Conservation (phyloP, 2,113 vertebrate species). For the Nestor notabilis region DNA sequence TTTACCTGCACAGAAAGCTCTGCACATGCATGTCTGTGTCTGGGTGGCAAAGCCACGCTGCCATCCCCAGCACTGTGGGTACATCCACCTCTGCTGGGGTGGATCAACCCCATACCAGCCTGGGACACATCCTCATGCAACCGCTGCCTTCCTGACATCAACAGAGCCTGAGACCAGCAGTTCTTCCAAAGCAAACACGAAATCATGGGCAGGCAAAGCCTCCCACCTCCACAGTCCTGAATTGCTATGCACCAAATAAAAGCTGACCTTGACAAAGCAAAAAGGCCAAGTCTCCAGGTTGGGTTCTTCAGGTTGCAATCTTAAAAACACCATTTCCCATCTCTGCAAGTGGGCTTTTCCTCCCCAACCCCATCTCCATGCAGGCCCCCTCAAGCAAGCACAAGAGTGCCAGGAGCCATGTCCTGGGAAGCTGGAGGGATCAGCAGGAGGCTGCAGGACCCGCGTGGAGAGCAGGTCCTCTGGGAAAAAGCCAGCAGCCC, state of each 20-base stretch:
- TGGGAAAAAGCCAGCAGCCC: neutral
- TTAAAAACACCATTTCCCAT: neutral
- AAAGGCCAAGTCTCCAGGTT: neutral
- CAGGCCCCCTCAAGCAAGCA: neutral
- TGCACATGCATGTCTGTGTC: no score
- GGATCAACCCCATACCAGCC: neutral
- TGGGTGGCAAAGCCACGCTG: accelerated
- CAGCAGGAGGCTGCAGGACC: neutral
- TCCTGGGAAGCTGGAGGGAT: neutral
- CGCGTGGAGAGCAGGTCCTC: accelerated
- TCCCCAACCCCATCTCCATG: neutral
- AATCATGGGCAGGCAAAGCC: neutral
- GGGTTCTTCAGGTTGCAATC: neutral
- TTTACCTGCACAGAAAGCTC: neutral
- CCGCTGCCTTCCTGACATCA: accelerated
- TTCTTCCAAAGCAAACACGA: neutral
- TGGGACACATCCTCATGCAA: accelerated
- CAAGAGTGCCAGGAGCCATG: accelerated
- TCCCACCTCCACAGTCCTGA: neutral
- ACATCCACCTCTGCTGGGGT: neutral
- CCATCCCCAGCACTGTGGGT: neutral
- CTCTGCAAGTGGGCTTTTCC: accelerated
- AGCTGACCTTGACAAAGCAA: neutral
- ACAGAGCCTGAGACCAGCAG: neutral
- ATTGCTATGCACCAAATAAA: neutral